Evolutionary conservation across 2,113 vertebrate genomes (phyloP).

Genomic region (Rhombomys opimus): DNA sequence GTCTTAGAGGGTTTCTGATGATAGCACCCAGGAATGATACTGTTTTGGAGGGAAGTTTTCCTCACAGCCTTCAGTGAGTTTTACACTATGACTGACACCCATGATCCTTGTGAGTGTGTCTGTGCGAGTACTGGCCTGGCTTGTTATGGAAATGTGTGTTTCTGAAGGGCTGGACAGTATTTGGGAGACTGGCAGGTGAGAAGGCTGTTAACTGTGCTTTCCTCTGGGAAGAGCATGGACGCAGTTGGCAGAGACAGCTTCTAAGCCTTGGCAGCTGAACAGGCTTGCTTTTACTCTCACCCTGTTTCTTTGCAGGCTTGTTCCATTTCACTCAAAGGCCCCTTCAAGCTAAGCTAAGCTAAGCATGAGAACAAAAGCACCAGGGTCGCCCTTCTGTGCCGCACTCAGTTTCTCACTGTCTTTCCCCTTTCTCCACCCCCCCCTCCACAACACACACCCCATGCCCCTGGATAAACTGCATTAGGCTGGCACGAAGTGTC

Average conservation of each 20-base stretch:
- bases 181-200: neutral
- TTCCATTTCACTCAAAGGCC: conserved; percentile 35
- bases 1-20: neutral
- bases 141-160: neutral
- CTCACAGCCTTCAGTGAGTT: neutral
- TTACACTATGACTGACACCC: neutral
- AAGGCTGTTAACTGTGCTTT: neutral
- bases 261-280: conserved; percentile 37
- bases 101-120: neutral
- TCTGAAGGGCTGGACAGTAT: neutral
- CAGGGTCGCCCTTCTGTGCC: neutral
- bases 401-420: neutral
- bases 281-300: conserved; percentile 53
- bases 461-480: conserved; percentile 13
- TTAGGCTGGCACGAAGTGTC: neutral
- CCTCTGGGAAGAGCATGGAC: conserved; percentile 1
- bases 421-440: neutral
- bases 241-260: conserved; percentile 36
- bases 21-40: neutral
- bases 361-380: conserved; percentile 29
- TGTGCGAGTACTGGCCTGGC: neutral
- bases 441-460: too few species aligned
- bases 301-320: conserved; percentile 30
- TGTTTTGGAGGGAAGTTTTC: neutral
- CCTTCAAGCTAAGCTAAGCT: conserved; percentile 20